Conservation (phyloP, 2,888 invertebrate species). For the Rotaria magnacalcarata region DNA sequence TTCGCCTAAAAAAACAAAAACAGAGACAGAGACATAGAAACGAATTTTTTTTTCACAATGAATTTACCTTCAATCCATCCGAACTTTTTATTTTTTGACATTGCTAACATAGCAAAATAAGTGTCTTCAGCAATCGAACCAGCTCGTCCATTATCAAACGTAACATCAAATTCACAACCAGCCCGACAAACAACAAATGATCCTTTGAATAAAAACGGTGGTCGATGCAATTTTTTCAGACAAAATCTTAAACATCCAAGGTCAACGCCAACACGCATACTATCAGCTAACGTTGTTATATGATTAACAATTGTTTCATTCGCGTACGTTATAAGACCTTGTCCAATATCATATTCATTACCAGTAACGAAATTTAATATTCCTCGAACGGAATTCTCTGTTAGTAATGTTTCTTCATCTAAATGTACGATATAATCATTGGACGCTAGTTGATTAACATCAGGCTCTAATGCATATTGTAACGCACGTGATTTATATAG, state of each 20-base stretch:
- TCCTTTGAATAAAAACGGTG: constrained; percentile 94
- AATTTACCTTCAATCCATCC: constrained; percentile 76
- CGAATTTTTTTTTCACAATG: too few species aligned
- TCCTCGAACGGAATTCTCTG: constrained; percentile 71
- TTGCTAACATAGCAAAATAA: constrained; percentile 91
- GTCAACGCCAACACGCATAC: constrained; percentile 89
- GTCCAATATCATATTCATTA: constrained; percentile 81
- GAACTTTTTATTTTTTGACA: constrained; percentile 80
- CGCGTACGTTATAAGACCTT: constrained; percentile 89
- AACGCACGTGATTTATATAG: constrained; percentile 87
- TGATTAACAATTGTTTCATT: constrained; percentile 90
- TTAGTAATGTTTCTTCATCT: constrained; percentile 89
- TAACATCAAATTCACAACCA: constrained; percentile 80
- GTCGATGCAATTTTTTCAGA: constrained; percentile 85
- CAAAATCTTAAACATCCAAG: constrained; percentile 91
- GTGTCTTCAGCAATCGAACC: constrained; percentile 97
- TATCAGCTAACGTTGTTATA: constrained; percentile 90
- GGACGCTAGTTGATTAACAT: constrained; percentile 75
- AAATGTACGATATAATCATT: constrained; percentile 86
- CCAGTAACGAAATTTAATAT: constrained; percentile 46
- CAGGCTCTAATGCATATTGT: constrained; percentile 87
- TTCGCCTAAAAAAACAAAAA: constrained; percentile 65
- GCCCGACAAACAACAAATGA: constrained; percentile 89
- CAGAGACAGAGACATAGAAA: background rate
- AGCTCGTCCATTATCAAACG: constrained; percentile 90